Conservation (phyloP, 1,140 invertebrate species). For the Ctenoplectra terminalis region DNA sequence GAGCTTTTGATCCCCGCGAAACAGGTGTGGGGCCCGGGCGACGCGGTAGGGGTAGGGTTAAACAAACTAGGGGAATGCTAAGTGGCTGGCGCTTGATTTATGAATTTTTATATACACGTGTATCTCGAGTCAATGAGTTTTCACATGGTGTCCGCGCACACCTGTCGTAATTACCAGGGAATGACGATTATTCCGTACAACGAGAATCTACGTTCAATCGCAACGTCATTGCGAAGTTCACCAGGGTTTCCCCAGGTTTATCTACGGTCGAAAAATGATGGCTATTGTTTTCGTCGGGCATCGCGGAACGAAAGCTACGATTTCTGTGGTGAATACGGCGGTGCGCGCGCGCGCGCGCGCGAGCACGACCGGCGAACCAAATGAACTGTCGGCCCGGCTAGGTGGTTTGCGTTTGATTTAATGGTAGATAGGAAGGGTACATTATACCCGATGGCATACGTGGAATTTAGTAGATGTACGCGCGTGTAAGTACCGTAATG, state of each 20-base stretch:
- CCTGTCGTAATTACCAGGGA: not conserved
- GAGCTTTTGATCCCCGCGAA: not conserved
- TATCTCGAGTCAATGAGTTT: not conserved
- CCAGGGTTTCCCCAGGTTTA: not conserved
- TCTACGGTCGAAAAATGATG: not conserved
- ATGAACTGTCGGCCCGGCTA: slow-evolving; percentile 24
- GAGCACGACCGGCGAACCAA: slow-evolving; percentile 1
- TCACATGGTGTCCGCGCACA: not conserved
- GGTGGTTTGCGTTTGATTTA: slow-evolving; percentile 49
- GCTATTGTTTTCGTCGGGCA: not conserved
- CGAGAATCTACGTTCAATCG: not conserved
- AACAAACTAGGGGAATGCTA: slow-evolving; percentile 18
- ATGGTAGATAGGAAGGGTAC: slow-evolving; percentile 48
- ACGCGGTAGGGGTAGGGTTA: not conserved
- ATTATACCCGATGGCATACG: slow-evolving; percentile 53
- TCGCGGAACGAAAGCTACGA: slow-evolving; percentile 1
- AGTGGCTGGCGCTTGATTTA: not conserved
- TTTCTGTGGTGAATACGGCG: not conserved
- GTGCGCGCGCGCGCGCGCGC: not conserved
- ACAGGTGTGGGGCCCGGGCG: slow-evolving; percentile 3
- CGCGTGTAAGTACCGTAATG: slow-evolving; percentile 55
- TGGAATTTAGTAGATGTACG: slow-evolving; percentile 50
- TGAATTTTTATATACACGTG: not conserved
- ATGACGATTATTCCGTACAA: not conserved
- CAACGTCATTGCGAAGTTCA: not conserved